Conservation (phyloP, 2,797 vertebrate genomes). For the Muscicapa striata region DNA sequence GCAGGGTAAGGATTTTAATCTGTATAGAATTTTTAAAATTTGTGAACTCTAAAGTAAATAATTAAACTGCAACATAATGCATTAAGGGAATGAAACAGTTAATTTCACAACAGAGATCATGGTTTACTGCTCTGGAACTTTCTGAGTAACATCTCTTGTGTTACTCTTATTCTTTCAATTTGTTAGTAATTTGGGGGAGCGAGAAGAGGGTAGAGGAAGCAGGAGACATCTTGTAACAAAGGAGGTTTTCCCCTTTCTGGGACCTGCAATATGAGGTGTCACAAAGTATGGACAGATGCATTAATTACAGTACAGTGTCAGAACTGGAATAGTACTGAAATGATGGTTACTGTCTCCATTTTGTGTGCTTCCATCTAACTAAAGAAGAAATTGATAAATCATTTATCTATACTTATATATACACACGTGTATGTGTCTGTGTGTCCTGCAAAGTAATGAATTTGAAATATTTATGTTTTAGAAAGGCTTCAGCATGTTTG, state of each 20-base stretch:
- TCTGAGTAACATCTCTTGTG: not conserved
- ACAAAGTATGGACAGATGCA: not conserved
- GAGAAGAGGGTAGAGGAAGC: not conserved
- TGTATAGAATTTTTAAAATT: not conserved
- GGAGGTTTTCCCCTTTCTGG: not conserved
- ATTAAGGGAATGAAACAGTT: not conserved
- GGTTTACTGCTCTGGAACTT: not conserved
- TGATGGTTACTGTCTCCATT: not conserved
- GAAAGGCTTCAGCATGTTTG: not conserved
- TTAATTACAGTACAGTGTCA: not conserved
- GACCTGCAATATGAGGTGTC: not conserved
- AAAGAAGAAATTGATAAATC: not conserved
- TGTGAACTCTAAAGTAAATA: not conserved
- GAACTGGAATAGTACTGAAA: not conserved
- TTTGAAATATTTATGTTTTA: not conserved
- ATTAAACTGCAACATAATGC: not conserved
- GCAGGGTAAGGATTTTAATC: slow-evolving; percentile 87
- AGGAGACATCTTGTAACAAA: not conserved
- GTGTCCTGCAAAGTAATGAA: not conserved
- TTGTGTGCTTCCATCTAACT: not conserved
- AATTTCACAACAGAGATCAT: not conserved
- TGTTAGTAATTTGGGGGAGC: not conserved
- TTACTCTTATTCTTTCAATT: not conserved
- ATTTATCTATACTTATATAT: not conserved
- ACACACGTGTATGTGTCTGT: not conserved